These are phyloP conservation scores for Drosophila paulistorum DNA, from an alignment of 1,140 invertebrate genomes.

Conservation along the genomic window DNA sequence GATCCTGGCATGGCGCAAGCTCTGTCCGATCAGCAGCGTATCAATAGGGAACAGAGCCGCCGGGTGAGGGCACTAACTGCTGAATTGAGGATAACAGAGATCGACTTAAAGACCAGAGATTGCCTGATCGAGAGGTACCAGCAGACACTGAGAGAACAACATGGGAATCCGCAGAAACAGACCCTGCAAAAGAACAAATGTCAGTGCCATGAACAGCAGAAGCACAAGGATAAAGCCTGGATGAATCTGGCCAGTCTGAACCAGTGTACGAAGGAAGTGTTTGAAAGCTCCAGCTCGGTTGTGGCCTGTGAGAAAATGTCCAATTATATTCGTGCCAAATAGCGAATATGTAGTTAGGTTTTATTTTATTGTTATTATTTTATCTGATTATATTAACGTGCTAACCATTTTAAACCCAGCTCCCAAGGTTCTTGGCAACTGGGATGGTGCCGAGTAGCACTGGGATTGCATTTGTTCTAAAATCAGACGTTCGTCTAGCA, in stretches of 20 bases:
- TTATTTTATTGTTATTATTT: neutral
- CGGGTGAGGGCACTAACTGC: slow-evolving; percentile 58
- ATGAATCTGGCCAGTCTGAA: neutral
- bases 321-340: neutral
- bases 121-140: slow-evolving; percentile 57
- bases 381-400: slow-evolving; percentile 43
- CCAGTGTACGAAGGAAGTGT: slow-evolving; percentile 6
- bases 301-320: neutral
- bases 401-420: slow-evolving; percentile 75
- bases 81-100: slow-evolving; percentile 68
- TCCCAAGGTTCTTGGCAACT: slow-evolving; percentile 64
- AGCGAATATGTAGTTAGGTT: neutral
- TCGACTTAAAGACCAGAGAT: slow-evolving; percentile 66
- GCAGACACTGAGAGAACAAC: slow-evolving; percentile 27
- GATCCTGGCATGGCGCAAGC: slow-evolving; percentile 24
- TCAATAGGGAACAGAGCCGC: slow-evolving; percentile 47
- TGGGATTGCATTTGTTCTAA: slow-evolving; percentile 74
- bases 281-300: neutral
- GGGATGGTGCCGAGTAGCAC: slow-evolving; percentile 74
- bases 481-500: slow-evolving; percentile 70
- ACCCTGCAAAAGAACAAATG: neutral
- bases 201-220: neutral
- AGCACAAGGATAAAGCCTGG: neutral
- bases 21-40: slow-evolving; percentile 48
- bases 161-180: slow-evolving; percentile 12